Conservation (phyloP, 2,888 invertebrate species). For the Tribolium freemani region DNA sequence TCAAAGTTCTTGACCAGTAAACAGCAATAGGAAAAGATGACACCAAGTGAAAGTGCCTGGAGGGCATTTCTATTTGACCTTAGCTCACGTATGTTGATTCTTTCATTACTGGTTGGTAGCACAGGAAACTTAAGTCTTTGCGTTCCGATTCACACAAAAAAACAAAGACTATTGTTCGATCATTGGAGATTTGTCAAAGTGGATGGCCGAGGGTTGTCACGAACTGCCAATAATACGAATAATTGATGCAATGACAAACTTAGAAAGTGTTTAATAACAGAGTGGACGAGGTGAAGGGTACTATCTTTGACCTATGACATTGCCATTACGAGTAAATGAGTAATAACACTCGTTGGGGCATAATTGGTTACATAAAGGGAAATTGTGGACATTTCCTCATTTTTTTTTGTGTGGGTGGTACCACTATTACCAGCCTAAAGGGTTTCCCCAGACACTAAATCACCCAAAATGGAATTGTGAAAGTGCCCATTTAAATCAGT, state of each 20-base stretch:
- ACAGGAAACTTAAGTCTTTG: slow-evolving; percentile 4
- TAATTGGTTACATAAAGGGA: not conserved
- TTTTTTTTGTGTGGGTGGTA: too few relatives aligned
- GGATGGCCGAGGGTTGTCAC: not conserved
- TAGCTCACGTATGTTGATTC: slow-evolving; percentile 18
- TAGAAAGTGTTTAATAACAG: slow-evolving; percentile 25
- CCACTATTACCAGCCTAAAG: too few relatives aligned
- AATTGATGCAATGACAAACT: not conserved
- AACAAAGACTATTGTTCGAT: slow-evolving; percentile 11
- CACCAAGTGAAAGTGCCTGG: slow-evolving; percentile 9
- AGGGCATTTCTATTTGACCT: slow-evolving; percentile 26
- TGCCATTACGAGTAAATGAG: not conserved
- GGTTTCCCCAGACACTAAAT: not conserved
- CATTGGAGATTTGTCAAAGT: not conserved
- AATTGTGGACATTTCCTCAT: too few relatives aligned
- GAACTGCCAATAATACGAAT: not conserved
- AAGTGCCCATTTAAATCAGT: not conserved
- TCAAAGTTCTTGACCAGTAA: not conserved
- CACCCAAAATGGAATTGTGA: not conserved
- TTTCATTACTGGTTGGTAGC: slow-evolving; percentile 16
- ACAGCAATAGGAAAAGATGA: not conserved
- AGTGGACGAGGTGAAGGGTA: slow-evolving; percentile 25
- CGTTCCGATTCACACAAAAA: slow-evolving; percentile 1
- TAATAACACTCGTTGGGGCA: not conserved
- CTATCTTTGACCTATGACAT: slow-evolving; percentile 29